Conservation (phyloP, 2,113 vertebrate species). For the Collichthys lucidus region DNA sequence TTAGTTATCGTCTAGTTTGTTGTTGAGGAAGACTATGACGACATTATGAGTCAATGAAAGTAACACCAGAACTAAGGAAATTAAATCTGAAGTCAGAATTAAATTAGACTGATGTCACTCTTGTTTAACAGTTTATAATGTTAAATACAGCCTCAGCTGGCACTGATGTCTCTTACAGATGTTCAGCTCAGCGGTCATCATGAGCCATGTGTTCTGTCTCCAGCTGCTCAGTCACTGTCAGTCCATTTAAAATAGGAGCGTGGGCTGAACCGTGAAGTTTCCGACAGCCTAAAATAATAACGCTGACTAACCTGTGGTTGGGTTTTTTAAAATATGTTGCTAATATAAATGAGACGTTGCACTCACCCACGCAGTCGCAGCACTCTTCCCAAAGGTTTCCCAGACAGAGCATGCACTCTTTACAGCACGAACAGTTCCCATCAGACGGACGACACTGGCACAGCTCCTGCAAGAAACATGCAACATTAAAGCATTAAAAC, state of each 20-base stretch:
- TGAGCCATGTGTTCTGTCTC: not conserved
- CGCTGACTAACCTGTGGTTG: conserved; percentile 11
- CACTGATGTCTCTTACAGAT: not conserved
- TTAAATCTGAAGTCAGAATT: no score
- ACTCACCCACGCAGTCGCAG: conserved; percentile 98
- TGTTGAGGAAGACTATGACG: no score
- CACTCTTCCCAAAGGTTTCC: conserved; percentile 98
- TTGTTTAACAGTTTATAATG: no score
- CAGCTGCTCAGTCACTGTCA: not conserved
- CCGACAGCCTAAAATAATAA: not conserved
- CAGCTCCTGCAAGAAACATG: conserved; percentile 87
- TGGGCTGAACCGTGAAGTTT: not conserved
- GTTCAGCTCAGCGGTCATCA: not conserved
- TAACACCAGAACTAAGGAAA: no score
- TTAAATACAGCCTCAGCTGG: not conserved
- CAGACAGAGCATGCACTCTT: conserved; percentile 98
- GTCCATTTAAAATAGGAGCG: not conserved
- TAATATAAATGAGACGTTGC: not conserved
- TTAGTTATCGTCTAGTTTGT: no score
- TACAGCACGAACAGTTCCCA: conserved; percentile 98
- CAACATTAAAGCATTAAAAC: not conserved
- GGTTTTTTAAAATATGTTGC: conserved; percentile 2
- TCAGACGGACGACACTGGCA: conserved; percentile 97
- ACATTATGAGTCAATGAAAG: no score
- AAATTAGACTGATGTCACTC: no score